Conservation (phyloP, 2,113 vertebrate species). For the Larimichthys polyactis region DNA sequence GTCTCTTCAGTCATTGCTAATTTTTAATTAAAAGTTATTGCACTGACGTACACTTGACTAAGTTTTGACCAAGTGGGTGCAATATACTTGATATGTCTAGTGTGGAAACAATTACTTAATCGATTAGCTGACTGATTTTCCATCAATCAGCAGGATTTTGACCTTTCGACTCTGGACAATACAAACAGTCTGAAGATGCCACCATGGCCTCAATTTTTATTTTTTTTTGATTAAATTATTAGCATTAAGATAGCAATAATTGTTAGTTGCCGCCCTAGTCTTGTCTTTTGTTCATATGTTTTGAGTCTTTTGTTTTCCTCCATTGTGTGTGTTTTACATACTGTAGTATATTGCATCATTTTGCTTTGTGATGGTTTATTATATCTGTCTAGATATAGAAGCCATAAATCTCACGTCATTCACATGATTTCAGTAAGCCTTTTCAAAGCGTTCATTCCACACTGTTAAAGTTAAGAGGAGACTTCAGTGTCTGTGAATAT, state of each 20-base stretch:
- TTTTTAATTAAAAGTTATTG: constrained; percentile 48
- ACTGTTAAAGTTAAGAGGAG: not conserved
- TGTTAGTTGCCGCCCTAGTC: not conserved
- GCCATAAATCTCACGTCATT: not conserved
- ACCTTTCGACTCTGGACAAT: not conserved
- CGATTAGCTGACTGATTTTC: not conserved
- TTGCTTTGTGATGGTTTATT: not conserved
- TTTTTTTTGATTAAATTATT: not conserved
- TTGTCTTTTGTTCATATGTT: not conserved
- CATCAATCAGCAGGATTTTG: not conserved
- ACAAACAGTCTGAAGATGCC: not conserved
- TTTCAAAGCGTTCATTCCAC: not conserved
- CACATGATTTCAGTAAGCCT: not conserved
- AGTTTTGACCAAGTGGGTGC: not conserved
- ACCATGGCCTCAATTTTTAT: not conserved
- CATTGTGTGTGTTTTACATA: too few relatives aligned
- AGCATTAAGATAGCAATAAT: not conserved
- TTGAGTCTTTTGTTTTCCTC: not conserved
- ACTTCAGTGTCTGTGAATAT: not conserved
- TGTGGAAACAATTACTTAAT: not conserved
- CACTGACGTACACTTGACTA: not conserved
- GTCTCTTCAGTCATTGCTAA: constrained; percentile 41
- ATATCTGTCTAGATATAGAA: not conserved
- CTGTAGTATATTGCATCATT: not conserved
- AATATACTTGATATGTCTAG: not conserved